Evolutionary conservation across 1,140 invertebrate species (phyloP).

Genomic region (Drosophila melanica): DNA sequence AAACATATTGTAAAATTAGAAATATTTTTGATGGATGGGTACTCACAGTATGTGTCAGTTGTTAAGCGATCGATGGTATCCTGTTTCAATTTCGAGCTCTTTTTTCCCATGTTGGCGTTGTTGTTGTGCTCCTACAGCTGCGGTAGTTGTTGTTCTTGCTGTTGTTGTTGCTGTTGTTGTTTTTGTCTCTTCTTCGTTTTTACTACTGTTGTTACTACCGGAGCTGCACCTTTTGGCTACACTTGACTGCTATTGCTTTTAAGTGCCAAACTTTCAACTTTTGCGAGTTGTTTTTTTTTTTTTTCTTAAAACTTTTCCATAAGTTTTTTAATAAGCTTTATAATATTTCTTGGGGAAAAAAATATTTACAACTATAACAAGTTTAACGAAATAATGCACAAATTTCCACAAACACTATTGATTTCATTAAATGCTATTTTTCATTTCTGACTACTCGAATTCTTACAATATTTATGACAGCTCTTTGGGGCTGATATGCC

Average conservation of each 20-base stretch:
- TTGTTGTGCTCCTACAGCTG: constrained; percentile 20
- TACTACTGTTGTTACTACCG: constrained; percentile 10
- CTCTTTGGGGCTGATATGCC: no score
- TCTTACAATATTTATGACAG: neutral
- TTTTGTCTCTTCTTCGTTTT: constrained; percentile 11
- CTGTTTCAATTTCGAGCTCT: constrained; percentile 96
- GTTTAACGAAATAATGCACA: constrained; percentile 6
- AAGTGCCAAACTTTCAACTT: constrained; percentile 62
- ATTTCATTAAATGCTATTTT: constrained; percentile 21
- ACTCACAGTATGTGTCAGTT: constrained; percentile 96
- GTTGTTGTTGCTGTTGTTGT: constrained; percentile 7
- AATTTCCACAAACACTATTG: constrained; percentile 40
- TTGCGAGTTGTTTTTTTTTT: constrained; percentile 40
- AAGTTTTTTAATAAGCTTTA: constrained; percentile 80
- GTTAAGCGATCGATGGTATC: constrained; percentile 95
- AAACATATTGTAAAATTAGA: constrained; percentile 9
- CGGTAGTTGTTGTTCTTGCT: constrained; percentile 2
- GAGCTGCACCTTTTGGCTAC: constrained; percentile 38
- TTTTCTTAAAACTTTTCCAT: constrained; percentile 57
- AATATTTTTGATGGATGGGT: constrained; percentile 38
- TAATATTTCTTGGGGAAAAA: constrained; percentile 32
- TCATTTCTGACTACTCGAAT: constrained; percentile 1
- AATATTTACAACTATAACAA: constrained; percentile 17
- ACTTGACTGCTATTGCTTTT: constrained; percentile 74
- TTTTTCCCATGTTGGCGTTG: constrained; percentile 90